These are phyloP conservation scores for Drosophila neonasuta DNA, from an alignment of 2,888 invertebrate species.

Conservation along the genomic window DNA sequence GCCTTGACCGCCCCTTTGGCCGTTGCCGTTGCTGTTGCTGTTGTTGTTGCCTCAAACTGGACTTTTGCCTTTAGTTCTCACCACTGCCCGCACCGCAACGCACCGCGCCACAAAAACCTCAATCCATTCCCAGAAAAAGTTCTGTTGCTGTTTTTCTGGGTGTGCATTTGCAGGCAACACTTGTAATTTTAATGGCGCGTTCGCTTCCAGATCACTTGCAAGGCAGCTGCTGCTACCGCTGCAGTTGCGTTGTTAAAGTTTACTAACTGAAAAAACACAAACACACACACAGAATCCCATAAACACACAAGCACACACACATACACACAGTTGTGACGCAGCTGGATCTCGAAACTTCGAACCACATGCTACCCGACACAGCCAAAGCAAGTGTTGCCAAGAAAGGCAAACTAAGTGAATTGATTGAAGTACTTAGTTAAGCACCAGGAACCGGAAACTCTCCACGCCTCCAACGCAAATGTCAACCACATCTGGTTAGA, in stretches of 20 bases:
- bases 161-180: conserved; percentile 51
- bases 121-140: conserved; percentile 27
- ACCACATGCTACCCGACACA: conserved; percentile 17
- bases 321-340: conserved; percentile 16
- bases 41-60: neutral
- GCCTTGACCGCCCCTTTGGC: conserved; percentile 41
- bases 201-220: conserved; percentile 57
- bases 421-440: conserved; percentile 25
- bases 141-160: conserved; percentile 31
- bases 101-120: neutral
- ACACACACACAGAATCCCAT: conserved; percentile 6
- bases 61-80: neutral
- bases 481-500: neutral
- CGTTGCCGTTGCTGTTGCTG: neutral
- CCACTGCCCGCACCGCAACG: neutral
- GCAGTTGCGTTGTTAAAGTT: conserved; percentile 65
- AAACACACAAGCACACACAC: conserved; percentile 5
- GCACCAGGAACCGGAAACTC: conserved; percentile 3
- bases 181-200: conserved; percentile 63
- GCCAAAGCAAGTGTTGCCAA: conserved; percentile 8
- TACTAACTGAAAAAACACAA: conserved; percentile 43
- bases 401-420: conserved; percentile 28
- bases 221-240: conserved; percentile 5
- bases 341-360: conserved; percentile 31
- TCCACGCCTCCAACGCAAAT: conserved; percentile 2